Evolutionary conservation across 1,140 invertebrate genomes (phyloP).

Genomic region (Lasioglossum albipes): DNA sequence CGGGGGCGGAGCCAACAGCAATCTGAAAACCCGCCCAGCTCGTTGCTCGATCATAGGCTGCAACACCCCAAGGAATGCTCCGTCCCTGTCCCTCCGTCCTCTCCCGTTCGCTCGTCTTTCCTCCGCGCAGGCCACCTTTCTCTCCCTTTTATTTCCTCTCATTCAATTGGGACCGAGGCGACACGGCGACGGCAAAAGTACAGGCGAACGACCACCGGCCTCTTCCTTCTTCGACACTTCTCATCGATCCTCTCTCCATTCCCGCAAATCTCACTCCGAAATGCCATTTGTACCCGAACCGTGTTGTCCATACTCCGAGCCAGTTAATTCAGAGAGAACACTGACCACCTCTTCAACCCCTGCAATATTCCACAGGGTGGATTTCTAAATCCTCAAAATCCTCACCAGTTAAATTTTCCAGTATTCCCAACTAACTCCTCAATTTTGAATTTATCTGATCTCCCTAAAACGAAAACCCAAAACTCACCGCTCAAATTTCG

Average conservation of each 20-base stretch:
- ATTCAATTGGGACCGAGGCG: conserved; percentile 43
- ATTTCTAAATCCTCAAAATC: too few species aligned
- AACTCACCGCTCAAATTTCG: too few species aligned
- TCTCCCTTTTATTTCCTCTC: conserved; percentile 8
- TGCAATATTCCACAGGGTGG: too few species aligned
- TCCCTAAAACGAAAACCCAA: too few species aligned
- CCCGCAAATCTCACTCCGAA: conserved; percentile 1
- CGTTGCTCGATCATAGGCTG: conserved; percentile 52
- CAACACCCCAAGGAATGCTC: conserved; percentile 59
- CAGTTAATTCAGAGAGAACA: too few species aligned
- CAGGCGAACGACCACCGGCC: conserved; percentile 44
- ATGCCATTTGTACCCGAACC: neutral
- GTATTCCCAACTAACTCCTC: too few species aligned
- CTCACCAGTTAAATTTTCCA: too few species aligned
- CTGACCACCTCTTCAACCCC: too few species aligned
- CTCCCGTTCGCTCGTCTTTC: conserved; percentile 8
- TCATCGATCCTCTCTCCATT: conserved; percentile 45
- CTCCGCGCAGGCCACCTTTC: conserved; percentile 21
- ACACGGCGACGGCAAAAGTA: conserved; percentile 62
- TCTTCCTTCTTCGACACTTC: conserved; percentile 51
- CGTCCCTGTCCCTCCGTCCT: conserved; percentile 33
- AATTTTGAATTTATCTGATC: too few species aligned
- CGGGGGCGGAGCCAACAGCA: conserved; percentile 54
- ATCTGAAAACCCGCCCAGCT: conserved; percentile 46
- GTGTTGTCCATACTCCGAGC: too few species aligned